Conservation (phyloP, 92 coral and sea anemone species). For the Porites cylindrica region DNA sequence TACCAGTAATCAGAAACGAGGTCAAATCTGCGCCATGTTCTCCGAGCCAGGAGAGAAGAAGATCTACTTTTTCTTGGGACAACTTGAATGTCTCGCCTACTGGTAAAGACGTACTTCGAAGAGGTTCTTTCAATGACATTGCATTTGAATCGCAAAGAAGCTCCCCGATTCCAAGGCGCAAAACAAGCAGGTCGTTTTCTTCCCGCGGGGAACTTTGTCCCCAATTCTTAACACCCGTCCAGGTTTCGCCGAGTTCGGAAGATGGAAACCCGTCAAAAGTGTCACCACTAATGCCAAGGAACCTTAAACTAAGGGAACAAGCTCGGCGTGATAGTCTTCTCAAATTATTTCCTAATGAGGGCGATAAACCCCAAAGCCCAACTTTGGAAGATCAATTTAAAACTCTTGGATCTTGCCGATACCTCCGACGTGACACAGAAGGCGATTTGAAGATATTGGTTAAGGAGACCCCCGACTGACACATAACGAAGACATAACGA, state of each 20-base stretch:
- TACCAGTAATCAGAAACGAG: slow-evolving; percentile 27
- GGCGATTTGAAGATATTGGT: not conserved
- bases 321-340: slow-evolving; percentile 49
- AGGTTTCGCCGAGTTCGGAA: not conserved
- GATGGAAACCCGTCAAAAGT: not conserved
- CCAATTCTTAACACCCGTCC: not conserved
- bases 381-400: slow-evolving; percentile 78
- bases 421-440: slow-evolving; percentile 44
- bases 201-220: slow-evolving; percentile 7
- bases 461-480: not conserved
- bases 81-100: slow-evolving; percentile 1
- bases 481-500: not conserved
- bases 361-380: slow-evolving; percentile 9
- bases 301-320: slow-evolving; percentile 49
- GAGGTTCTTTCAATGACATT: slow-evolving; percentile 20
- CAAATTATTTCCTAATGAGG: slow-evolving; percentile 8
- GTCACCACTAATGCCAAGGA: slow-evolving; percentile 61
- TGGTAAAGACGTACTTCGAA: not conserved
- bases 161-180: not conserved
- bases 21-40: slow-evolving; percentile 24
- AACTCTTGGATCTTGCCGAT: slow-evolving; percentile 75
- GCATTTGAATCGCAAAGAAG: not conserved
- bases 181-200: slow-evolving; percentile 6
- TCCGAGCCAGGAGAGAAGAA: slow-evolving; percentile 1
- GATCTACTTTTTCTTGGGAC: not conserved